Percentiles rank a stretch among this genome's conserved stretches.
phyloP scores from a whole-genome alignment of 2,797 vertebrate genomes.

The Streptopelia turtur region DNA sequence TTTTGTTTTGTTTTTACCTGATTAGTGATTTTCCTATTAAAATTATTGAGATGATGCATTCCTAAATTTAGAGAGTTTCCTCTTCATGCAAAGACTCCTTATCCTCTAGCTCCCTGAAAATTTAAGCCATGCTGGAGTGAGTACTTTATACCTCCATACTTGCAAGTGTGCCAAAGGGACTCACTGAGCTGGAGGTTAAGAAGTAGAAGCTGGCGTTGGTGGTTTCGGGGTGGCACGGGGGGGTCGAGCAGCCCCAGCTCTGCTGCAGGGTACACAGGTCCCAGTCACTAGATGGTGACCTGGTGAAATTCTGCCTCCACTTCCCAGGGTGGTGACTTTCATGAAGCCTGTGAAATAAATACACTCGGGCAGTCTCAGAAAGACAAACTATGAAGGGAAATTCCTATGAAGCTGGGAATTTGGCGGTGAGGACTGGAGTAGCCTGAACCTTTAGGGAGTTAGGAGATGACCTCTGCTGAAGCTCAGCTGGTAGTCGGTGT shows the following conservation, averaged over 20 bases:
- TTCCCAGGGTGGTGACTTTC: background rate
- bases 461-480: background rate
- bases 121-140: background rate
- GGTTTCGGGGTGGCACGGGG: background rate
- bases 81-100: background rate
- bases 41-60: background rate
- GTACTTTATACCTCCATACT: background rate
- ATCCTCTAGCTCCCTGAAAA: background rate
- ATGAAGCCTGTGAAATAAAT: background rate
- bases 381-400: background rate
- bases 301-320: background rate
- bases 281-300: background rate
- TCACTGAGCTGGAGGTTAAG: background rate
- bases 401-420: background rate
- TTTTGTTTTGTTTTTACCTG: background rate
- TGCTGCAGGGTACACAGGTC: rapidly evolving
- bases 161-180: background rate
- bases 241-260: background rate
- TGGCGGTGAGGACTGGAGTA: background rate
- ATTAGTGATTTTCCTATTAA: background rate
- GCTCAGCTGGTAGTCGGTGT: background rate
- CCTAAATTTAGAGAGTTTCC: background rate
- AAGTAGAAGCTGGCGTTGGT: background rate
- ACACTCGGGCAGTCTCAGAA: background rate
- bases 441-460: background rate